Evolutionary conservation across 1,140 invertebrate species (phyloP).

Genomic region (Drosophila neocordata): DNA sequence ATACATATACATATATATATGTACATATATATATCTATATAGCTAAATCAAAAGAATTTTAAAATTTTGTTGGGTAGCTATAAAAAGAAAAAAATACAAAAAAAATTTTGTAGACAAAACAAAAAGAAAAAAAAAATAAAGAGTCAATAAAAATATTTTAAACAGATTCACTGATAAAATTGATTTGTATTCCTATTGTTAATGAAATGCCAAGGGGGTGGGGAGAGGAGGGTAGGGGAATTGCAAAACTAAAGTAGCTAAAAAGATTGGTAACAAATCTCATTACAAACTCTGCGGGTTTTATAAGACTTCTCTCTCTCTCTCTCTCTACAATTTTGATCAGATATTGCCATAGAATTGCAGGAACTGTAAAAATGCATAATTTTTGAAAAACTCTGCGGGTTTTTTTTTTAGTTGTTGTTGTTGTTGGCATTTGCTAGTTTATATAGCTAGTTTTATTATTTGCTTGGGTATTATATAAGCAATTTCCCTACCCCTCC

Average conservation of each 20-base stretch:
- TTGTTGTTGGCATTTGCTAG: constrained; percentile 39
- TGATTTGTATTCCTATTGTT: constrained; percentile 4
- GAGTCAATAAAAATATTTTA: constrained; percentile 6
- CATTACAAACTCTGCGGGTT: constrained; percentile 1
- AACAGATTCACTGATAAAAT: constrained; percentile 9
- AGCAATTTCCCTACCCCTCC: constrained; percentile 47
- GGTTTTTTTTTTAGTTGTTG: background rate
- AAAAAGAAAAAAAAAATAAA: background rate
- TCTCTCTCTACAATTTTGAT: no score
- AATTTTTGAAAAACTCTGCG: constrained; percentile 3
- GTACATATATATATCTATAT: background rate
- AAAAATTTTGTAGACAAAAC: background rate
- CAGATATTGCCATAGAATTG: background rate
- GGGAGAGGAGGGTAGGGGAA: background rate
- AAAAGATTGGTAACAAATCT: background rate
- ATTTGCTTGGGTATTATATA: constrained; percentile 49
- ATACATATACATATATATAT: no score
- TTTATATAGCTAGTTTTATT: constrained; percentile 21
- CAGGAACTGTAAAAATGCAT: background rate
- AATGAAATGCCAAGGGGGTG: background rate
- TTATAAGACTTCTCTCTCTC: background rate
- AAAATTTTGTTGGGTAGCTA: background rate
- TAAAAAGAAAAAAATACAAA: no score
- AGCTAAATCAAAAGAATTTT: background rate
- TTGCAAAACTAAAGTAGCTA: constrained; percentile 2